Percentiles rank a stretch among this genome's conserved stretches.
Conservation (phyloP, 2,113 vertebrate species). For the Antechinus stuartii region DNA sequence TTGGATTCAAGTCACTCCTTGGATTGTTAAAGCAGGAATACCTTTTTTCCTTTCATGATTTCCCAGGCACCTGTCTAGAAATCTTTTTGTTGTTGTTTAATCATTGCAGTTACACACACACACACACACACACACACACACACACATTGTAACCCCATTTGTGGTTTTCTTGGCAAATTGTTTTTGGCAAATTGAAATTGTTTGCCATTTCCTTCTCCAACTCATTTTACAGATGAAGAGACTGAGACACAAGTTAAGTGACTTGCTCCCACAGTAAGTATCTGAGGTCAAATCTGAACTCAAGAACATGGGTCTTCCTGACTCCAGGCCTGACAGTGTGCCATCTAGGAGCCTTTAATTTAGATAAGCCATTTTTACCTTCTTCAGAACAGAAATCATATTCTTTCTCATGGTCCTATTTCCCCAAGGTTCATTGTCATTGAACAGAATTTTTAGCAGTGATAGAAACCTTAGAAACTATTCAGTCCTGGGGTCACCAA, state of each 20-base stretch:
- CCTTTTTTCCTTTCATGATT: neutral
- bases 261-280: neutral
- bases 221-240: neutral
- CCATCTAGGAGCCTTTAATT: neutral
- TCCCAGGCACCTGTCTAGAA: neutral
- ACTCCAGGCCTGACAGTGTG: too few species aligned
- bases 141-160: neutral
- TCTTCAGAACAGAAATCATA: neutral
- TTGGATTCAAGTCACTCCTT: neutral
- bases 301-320: neutral
- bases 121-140: too few species aligned
- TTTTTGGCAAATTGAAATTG: neutral
- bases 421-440: neutral
- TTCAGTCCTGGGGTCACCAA: neutral
- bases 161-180: neutral
- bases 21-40: neutral
- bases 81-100: neutral
- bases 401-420: neutral
- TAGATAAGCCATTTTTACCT: neutral
- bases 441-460: neutral
- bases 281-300: neutral
- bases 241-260: neutral
- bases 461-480: neutral
- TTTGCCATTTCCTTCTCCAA: neutral
- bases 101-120: neutral